A percentile compares a stretch with the other conserved stretches of the same genome.
These are phyloP conservation scores for Abramis brama DNA, from an alignment of 2,113 vertebrate genomes.

Conservation along the genomic window DNA sequence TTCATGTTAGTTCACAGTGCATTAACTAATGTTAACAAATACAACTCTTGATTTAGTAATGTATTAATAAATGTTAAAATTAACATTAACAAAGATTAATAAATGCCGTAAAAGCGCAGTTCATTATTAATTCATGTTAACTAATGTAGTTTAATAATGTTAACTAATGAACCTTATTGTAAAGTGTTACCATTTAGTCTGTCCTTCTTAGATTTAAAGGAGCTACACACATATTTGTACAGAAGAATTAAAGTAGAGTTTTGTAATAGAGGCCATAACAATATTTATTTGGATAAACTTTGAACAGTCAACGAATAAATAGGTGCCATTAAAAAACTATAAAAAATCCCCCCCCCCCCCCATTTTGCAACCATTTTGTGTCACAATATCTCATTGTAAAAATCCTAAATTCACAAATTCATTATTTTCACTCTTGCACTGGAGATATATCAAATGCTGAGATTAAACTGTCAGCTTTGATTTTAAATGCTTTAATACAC, in stretches of 20 bases:
- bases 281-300: not conserved
- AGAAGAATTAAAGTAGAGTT: not conserved
- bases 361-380: not conserved
- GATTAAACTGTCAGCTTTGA: conserved; percentile 30
- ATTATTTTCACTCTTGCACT: not conserved
- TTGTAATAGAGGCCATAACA: not conserved
- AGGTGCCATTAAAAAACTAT: not conserved
- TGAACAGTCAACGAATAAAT: not conserved
- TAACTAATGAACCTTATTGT: no score
- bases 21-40: no score
- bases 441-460: conserved; percentile 1
- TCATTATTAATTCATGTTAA: no score
- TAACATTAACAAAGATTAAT: no score
- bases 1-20: no score
- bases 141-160: no score
- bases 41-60: no score
- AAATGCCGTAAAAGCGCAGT: no score
- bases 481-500: conserved; percentile 26
- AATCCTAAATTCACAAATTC: not conserved
- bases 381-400: conserved; percentile 24
- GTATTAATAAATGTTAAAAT: no score
- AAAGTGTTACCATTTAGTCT: no score
- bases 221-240: not conserved
- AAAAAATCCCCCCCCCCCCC: not conserved
- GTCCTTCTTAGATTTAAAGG: not conserved